These are phyloP conservation scores for Parasteatoda lunata DNA, from an alignment of 2,888 invertebrate species.

Conservation along the genomic window DNA sequence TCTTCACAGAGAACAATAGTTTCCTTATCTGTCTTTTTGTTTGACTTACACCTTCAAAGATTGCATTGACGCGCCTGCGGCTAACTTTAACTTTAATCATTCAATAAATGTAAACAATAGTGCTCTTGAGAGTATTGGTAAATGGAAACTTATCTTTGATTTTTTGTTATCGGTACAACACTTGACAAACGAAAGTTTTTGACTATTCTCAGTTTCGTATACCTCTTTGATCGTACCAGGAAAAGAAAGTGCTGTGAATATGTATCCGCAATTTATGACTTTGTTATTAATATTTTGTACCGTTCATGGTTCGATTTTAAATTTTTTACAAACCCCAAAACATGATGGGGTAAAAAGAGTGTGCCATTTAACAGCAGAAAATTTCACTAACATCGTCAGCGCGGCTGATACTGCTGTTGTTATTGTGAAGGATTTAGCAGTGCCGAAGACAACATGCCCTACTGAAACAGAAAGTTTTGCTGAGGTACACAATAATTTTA, in stretches of 20 bases:
- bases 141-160: background rate
- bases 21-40: constrained; percentile 16
- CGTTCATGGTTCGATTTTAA: constrained; percentile 38
- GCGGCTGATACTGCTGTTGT: constrained; percentile 60
- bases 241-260: background rate
- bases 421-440: constrained; percentile 26
- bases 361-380: constrained; percentile 50
- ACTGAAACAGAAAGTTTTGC: constrained; percentile 56
- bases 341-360: constrained; percentile 66
- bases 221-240: background rate
- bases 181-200: background rate
- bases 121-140: background rate
- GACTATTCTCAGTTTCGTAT: background rate
- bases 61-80: constrained; percentile 17
- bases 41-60: constrained; percentile 26
- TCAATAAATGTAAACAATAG: background rate
- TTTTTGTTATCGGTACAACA: background rate
- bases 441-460: constrained; percentile 34
- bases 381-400: constrained; percentile 60
- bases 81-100: background rate
- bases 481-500: constrained; percentile 28
- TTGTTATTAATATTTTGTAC: background rate
- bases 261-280: background rate
- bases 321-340: constrained; percentile 60
- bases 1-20: constrained; percentile 19